These are phyloP conservation scores for Chaetura pelagica DNA, from an alignment of 2,113 vertebrate genomes.

Conservation along the genomic window DNA sequence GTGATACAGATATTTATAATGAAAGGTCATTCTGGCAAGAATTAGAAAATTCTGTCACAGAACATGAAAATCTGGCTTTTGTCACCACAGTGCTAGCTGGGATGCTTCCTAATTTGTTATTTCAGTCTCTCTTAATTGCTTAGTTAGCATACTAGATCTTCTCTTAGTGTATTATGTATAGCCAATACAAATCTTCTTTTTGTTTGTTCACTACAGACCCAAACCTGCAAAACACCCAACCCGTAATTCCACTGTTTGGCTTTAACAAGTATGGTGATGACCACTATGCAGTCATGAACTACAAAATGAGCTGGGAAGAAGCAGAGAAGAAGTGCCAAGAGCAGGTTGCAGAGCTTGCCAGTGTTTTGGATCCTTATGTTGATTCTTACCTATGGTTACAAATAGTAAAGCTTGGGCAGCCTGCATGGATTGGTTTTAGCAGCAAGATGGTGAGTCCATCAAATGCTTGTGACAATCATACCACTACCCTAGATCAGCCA, in stretches of 20 bases:
- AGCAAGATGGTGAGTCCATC: slow-evolving; percentile 80
- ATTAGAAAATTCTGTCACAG: not conserved
- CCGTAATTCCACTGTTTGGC: slow-evolving; percentile 43
- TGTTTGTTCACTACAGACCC: slow-evolving; percentile 70
- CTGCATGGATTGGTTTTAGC: slow-evolving; percentile 89
- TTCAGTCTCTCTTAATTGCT: not conserved
- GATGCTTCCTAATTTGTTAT: not conserved
- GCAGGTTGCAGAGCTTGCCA: slow-evolving; percentile 83
- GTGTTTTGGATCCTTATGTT: slow-evolving; percentile 77
- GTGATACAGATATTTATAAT: not conserved
- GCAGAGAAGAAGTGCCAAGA: slow-evolving; percentile 85
- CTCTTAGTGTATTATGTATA: not conserved
- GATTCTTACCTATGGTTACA: slow-evolving; percentile 78
- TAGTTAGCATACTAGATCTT: not conserved
- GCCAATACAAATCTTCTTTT: not conserved
- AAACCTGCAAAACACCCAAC: slow-evolving; percentile 62
- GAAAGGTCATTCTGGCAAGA: not conserved
- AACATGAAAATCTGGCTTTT: not conserved
- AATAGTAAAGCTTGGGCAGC: slow-evolving; percentile 71
- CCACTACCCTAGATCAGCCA: not conserved
- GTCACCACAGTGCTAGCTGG: not conserved
- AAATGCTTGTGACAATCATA: not conserved
- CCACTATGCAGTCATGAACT: slow-evolving; percentile 79
- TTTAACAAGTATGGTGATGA: slow-evolving; percentile 79
- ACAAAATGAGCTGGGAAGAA: slow-evolving; percentile 89